phyloP scores from a whole-genome alignment of 2,113 vertebrate species.

The Macquaria australasica region DNA sequence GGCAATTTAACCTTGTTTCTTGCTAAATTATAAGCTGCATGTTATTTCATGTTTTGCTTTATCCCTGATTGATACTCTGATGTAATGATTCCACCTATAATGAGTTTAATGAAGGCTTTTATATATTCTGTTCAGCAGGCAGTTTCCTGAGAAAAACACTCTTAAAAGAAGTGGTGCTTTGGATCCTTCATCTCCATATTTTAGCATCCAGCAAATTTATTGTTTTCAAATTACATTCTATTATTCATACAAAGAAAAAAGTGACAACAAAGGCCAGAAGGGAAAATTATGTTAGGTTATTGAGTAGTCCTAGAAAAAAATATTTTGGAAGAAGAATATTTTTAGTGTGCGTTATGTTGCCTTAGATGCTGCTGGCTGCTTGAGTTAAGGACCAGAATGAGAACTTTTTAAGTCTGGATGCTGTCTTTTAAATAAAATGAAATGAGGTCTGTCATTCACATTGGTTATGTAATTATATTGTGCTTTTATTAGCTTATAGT shows the following conservation, averaged over 20 bases:
- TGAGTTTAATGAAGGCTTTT: conserved; percentile 42
- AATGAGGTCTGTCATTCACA: conserved; percentile 10
- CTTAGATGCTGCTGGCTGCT: conserved; percentile 6
- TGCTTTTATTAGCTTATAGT: conserved; percentile 25
- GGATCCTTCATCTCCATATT: conserved; percentile 17
- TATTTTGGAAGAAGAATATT: not conserved
- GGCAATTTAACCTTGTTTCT: conserved; percentile 37
- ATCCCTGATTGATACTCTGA: conserved; percentile 26
- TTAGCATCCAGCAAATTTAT: conserved; percentile 17
- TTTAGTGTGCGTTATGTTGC: not conserved
- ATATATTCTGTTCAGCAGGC: conserved; percentile 28
- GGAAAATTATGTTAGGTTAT: conserved; percentile 4
- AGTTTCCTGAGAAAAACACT: conserved; percentile 23
- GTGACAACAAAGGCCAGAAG: not conserved
- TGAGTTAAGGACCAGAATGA: not conserved
- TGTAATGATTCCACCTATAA: conserved; percentile 45
- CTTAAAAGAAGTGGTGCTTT: conserved; percentile 12
- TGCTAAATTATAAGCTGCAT: conserved; percentile 31
- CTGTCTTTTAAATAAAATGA: conserved; percentile 26
- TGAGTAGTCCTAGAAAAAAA: conserved; percentile 3
- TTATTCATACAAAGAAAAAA: not conserved
- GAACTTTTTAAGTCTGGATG: not conserved
- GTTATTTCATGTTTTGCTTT: conserved; percentile 37
- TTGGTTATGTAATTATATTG: conserved; percentile 6
- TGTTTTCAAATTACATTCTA: conserved; percentile 26